Evolutionary conservation across 64 coral and sea anemone genomes (phyloP), one percentile per base, ranked within the genome.

Genomic region (Trachythela sp.): DNA sequence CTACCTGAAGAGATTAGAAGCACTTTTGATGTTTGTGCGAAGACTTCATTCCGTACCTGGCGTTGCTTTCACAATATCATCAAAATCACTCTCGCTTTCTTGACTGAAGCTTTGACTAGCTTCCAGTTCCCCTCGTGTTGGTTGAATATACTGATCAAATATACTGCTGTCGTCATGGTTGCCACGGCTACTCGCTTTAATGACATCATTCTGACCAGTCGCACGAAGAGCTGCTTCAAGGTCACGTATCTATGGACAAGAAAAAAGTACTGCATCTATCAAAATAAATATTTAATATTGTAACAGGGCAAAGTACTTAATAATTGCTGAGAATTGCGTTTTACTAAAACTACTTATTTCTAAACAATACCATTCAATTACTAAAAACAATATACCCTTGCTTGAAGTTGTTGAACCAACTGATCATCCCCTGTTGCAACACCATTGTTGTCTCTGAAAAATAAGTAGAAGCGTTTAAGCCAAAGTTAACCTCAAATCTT

Each of bases 71-170:
- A 80, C 75, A 36, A 37, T 36, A 22, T 80, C 75, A 80, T 39
- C 37, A 13, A 80, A 2, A 35, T 80, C 75, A 80, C 75, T 80
- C 35, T 36, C 75, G 35, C 31, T 80, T 30, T 80, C 75, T 80
- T 35, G 31, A 35, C 75, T 35, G 2, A 45, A 45, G 11, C 30
- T 80, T 1, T 34, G 30, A 80, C 56, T 64, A 22, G 56, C 24
- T n/a, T 64, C 56, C 56, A 64, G 56, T 37, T 80, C 31, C 31
- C 15, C 13, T 80, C 20, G 75, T 35, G 75, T 80, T 17, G 75
- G 75, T 37, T 35, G 31, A 80, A 80, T 35, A 18, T 80, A 80
- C 37, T 80, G 75, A 37, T 80, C 75, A 80, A 80, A 80, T 34
- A 80, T 80, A 80, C 30, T 80, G 37, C 37, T 35, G 37, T 80